Conservation (phyloP, 2,113 vertebrate species). For the Trogon surrucura region DNA sequence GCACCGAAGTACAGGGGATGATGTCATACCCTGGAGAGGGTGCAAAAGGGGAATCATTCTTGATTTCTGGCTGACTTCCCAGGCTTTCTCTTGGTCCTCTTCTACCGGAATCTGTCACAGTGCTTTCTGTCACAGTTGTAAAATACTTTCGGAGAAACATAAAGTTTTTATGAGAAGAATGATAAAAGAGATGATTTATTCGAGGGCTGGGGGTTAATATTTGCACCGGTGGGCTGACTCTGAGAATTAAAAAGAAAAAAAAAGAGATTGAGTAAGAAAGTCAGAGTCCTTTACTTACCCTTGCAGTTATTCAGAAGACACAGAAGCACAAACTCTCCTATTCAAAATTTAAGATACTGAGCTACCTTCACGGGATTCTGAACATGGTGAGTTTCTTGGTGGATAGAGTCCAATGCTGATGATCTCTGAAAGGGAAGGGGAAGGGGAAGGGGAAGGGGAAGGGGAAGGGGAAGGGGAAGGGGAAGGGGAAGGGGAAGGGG, state of each 20-base stretch:
- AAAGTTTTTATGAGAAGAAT: slow-evolving; percentile 83
- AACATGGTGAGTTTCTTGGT: not conserved
- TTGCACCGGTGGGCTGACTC: slow-evolving; percentile 59
- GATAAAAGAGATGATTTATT: slow-evolving; percentile 74
- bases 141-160: slow-evolving; percentile 81
- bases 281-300: slow-evolving; percentile 16
- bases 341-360: not conserved
- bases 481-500: no score
- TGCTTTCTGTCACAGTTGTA: slow-evolving; percentile 79
- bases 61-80: slow-evolving; percentile 78
- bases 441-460: no score
- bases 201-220: slow-evolving; percentile 71
- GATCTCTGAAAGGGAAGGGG: not conserved
- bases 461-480: no score
- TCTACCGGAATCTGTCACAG: slow-evolving; percentile 77
- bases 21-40: slow-evolving; percentile 73
- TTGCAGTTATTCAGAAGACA: slow-evolving; percentile 17
- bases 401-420: not conserved
- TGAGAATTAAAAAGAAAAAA: slow-evolving; percentile 54
- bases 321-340: not conserved
- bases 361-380: not conserved
- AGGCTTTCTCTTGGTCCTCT: slow-evolving; percentile 68
- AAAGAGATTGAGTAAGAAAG: slow-evolving; percentile 33
- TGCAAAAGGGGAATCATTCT: slow-evolving; percentile 66
- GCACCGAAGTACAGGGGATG: slow-evolving; percentile 65